Evolutionary conservation across 2,113 vertebrate species (phyloP).

Genomic region (Alaudala cheleensis): DNA sequence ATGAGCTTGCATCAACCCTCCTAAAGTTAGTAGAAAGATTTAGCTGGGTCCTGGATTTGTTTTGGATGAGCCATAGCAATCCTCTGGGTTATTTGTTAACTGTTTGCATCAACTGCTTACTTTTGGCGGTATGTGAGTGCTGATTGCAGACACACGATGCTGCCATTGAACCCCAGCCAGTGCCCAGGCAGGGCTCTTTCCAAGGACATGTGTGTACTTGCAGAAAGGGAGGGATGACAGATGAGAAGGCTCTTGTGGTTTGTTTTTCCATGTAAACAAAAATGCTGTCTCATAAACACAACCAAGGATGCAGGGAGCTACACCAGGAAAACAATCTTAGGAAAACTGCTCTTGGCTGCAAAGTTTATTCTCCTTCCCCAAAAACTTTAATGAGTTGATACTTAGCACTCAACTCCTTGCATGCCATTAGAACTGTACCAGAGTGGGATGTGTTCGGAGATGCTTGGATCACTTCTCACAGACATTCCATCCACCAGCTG

Average conservation of each 20-base stretch:
- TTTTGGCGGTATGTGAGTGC: background rate
- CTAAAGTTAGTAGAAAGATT: background rate
- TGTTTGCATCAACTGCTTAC: background rate
- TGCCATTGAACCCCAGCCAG: background rate
- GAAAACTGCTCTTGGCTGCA: slow-evolving; percentile 47
- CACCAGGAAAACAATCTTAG: slow-evolving; percentile 25
- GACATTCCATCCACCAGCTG: background rate
- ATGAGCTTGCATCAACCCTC: background rate
- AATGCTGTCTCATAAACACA: slow-evolving; percentile 29
- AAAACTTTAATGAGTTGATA: background rate
- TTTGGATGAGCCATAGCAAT: background rate
- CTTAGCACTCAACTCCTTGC: background rate
- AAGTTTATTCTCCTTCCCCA: slow-evolving; percentile 2
- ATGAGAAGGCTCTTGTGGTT: slow-evolving; percentile 30
- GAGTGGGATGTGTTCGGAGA: background rate
- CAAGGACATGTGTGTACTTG: background rate
- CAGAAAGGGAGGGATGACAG: slow-evolving; percentile 14
- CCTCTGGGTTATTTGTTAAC: background rate
- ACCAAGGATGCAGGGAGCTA: background rate
- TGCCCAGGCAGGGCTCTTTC: background rate
- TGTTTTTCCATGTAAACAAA: slow-evolving; percentile 50
- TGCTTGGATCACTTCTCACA: background rate
- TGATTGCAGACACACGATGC: background rate
- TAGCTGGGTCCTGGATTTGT: background rate
- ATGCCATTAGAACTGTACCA: background rate